Percentiles rank a stretch among this genome's conserved stretches.
These are phyloP conservation scores for Saccostrea echinata DNA, from an alignment of 1,140 invertebrate genomes.

Conservation along the genomic window DNA sequence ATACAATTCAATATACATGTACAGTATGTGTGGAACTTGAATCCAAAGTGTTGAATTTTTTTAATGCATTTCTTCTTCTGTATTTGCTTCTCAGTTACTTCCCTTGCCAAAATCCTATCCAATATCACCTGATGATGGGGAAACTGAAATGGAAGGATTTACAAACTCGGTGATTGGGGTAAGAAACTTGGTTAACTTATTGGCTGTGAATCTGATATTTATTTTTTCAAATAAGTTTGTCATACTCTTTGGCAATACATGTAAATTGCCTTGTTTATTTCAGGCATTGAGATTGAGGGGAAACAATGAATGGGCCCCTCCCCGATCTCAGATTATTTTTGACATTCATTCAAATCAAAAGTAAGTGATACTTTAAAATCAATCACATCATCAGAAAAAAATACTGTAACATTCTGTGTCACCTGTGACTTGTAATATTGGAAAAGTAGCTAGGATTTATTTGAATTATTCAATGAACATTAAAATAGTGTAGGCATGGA, in stretches of 20 bases:
- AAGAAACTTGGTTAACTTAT: background rate
- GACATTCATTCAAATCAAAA: conserved; percentile 86
- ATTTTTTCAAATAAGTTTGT: background rate
- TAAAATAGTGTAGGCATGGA: no score
- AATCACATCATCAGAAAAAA: no score
- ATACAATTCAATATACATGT: no score
- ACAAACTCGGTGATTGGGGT: conserved; percentile 4
- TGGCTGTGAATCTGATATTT: background rate
- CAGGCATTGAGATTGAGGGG: conserved; percentile 84
- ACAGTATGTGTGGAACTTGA: background rate
- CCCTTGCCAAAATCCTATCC: conserved; percentile 88
- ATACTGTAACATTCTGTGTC: no score
- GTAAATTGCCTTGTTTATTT: conserved; percentile 2
- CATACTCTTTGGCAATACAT: background rate
- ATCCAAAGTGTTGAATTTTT: background rate
- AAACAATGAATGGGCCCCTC: conserved; percentile 91
- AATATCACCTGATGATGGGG: conserved; percentile 84
- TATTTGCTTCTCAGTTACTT: conserved; percentile 82
- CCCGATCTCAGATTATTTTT: conserved; percentile 91
- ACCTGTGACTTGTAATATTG: no score
- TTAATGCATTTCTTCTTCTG: background rate
- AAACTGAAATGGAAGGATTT: conserved; percentile 50
- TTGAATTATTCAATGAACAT: no score
- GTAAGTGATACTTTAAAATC: conserved; percentile 81
- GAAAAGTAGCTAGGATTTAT: no score